phyloP scores from a whole-genome alignment of 2,797 vertebrate genomes.

The Sciaenops ocellatus region DNA sequence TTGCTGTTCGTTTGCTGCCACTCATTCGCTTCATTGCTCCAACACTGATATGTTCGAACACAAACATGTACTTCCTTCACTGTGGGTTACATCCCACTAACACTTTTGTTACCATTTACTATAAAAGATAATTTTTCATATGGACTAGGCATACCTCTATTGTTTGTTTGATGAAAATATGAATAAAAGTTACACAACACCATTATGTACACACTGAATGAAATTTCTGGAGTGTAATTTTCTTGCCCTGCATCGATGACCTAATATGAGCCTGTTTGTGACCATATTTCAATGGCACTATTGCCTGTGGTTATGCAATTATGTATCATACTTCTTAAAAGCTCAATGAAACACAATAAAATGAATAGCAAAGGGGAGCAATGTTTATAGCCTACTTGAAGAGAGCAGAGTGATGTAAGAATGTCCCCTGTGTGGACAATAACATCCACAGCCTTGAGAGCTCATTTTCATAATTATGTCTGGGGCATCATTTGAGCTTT shows the following conservation, averaged over 20 bases:
- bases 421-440: slow-evolving; percentile 50
- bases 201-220: slow-evolving; percentile 20
- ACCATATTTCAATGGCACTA: slow-evolving; percentile 24
- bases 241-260: slow-evolving; percentile 15
- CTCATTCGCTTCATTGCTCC: background rate
- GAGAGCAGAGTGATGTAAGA: slow-evolving; percentile 57
- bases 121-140: background rate
- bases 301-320: slow-evolving; percentile 41
- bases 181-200: slow-evolving; percentile 30
- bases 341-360: slow-evolving; percentile 42
- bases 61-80: background rate
- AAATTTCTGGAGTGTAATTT: slow-evolving; percentile 15
- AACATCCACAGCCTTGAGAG: slow-evolving; percentile 51
- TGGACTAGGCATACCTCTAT: background rate
- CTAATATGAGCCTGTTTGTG: slow-evolving; percentile 27
- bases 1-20: background rate
- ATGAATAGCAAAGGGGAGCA: slow-evolving; percentile 42
- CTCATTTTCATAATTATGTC: slow-evolving; percentile 57
- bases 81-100: background rate
- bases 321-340: slow-evolving; percentile 29
- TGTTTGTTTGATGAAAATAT: slow-evolving; percentile 12
- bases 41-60: background rate
- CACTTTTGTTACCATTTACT: background rate
- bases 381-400: slow-evolving; percentile 44
- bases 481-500: slow-evolving; percentile 51